Evolutionary conservation across 2,888 invertebrate genomes (phyloP).

Genomic region (Rotaria socialis): DNA sequence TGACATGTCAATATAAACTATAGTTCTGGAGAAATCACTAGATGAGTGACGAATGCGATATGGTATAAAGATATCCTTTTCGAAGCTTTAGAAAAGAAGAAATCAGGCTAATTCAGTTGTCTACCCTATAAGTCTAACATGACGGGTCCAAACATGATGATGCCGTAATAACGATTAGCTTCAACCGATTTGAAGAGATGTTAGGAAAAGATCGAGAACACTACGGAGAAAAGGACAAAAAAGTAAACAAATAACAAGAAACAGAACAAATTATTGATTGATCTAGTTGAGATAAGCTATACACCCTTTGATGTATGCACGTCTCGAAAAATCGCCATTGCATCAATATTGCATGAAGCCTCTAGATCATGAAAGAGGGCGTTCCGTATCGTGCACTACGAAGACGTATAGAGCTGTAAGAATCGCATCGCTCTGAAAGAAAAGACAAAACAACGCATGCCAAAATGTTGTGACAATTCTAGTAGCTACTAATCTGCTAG

Average conservation of each 20-base stretch:
- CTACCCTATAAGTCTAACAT: background rate
- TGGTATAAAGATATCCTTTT: background rate
- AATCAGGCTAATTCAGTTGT: slow-evolving; percentile 13
- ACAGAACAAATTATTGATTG: slow-evolving; percentile 17
- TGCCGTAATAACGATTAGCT: background rate
- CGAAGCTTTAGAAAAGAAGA: background rate
- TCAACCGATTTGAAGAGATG: background rate
- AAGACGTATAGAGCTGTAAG: too few species aligned
- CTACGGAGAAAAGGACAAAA: background rate
- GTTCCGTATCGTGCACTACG: too few species aligned
- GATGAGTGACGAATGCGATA: background rate
- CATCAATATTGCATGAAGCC: too few species aligned
- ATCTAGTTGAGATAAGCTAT: background rate
- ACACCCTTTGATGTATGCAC: too few species aligned
- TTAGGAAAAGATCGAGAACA: background rate
- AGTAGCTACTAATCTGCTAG: too few species aligned
- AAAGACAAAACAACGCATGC: too few species aligned
- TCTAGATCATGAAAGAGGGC: too few species aligned
- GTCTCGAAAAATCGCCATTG: too few species aligned
- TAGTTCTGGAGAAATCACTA: background rate
- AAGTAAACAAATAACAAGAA: slow-evolving; percentile 28
- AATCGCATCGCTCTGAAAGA: too few species aligned
- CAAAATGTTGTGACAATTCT: too few species aligned
- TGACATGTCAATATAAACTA: background rate
- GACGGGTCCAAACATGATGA: background rate